Evolutionary conservation across 2,888 invertebrate genomes (phyloP).

Genomic region (Sinelater perroti): DNA sequence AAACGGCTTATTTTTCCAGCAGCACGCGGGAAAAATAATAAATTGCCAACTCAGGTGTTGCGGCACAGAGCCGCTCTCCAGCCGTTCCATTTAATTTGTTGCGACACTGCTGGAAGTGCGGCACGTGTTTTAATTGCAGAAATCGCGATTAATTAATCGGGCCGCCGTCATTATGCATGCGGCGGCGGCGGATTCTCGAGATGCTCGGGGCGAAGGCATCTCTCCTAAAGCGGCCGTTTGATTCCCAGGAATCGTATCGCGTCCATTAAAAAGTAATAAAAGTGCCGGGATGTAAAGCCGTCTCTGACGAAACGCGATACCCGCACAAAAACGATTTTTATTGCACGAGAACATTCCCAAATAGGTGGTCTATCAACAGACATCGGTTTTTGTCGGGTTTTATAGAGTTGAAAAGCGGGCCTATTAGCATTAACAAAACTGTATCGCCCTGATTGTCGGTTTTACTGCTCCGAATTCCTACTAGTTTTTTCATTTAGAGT

Average conservation of each 20-base stretch:
- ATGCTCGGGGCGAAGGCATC: neutral
- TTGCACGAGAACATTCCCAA: slow-evolving; percentile 40
- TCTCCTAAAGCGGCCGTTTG: neutral
- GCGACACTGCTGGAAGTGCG: slow-evolving; percentile 13
- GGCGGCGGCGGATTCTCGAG: too few species aligned
- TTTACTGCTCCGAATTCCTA: slow-evolving; percentile 27
- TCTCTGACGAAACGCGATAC: slow-evolving; percentile 21
- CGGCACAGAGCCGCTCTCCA: slow-evolving; percentile 4
- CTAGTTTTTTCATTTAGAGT: slow-evolving; percentile 17
- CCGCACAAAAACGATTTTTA: slow-evolving; percentile 38
- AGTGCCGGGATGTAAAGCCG: slow-evolving; percentile 19
- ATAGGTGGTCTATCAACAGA: slow-evolving; percentile 41
- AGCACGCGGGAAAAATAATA: slow-evolving; percentile 17
- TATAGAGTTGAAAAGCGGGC: slow-evolving; percentile 37
- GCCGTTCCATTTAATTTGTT: slow-evolving; percentile 14
- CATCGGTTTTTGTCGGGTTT: slow-evolving; percentile 32
- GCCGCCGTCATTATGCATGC: too few species aligned
- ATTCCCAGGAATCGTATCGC: slow-evolving; percentile 4
- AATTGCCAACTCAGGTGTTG: slow-evolving; percentile 17
- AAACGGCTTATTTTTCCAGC: slow-evolving; percentile 10
- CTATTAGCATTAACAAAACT: slow-evolving; percentile 40
- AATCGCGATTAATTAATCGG: too few species aligned
- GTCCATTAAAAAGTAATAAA: slow-evolving; percentile 29
- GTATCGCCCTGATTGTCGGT: slow-evolving; percentile 24
- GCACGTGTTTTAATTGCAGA: slow-evolving; percentile 9